A percentile compares a stretch with the other conserved stretches of the same genome.
Evolutionary conservation across 1,140 invertebrate genomes (phyloP).

Genomic region (Venturia canescens): DNA sequence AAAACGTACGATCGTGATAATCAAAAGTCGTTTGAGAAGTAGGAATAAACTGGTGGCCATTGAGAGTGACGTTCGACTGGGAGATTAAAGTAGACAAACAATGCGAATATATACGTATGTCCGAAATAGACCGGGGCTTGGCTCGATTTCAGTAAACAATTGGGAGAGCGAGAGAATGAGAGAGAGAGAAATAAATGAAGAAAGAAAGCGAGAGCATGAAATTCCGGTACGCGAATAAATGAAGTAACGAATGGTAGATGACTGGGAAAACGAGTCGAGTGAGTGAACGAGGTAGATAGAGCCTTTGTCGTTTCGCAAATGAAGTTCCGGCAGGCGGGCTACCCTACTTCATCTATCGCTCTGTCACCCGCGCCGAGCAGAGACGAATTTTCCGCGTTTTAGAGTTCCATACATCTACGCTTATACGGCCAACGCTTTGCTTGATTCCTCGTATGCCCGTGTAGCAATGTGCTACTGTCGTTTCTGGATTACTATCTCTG

Average conservation of each 20-base stretch:
- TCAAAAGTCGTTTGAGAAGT: background rate
- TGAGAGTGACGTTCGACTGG: background rate
- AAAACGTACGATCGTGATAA: background rate
- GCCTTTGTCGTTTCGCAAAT: conserved; percentile 46
- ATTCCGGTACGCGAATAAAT: conserved; percentile 32
- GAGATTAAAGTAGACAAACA: conserved; percentile 24
- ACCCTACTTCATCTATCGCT: conserved; percentile 44
- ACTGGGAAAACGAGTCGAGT: background rate
- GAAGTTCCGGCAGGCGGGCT: conserved; percentile 38
- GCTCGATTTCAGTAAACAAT: conserved; percentile 41
- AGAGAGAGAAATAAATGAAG: background rate
- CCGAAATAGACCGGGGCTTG: background rate
- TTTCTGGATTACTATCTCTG: conserved; percentile 39
- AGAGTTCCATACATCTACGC: conserved; percentile 13
- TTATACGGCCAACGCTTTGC: background rate
- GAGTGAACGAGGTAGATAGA: conserved; percentile 20
- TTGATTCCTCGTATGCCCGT: conserved; percentile 2
- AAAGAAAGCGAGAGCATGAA: background rate
- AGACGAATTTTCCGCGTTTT: conserved; percentile 42
- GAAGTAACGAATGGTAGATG: conserved; percentile 31
- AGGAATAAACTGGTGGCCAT: background rate
- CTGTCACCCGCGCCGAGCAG: conserved; percentile 29
- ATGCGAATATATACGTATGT: conserved; percentile 5
- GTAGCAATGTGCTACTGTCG: conserved; percentile 6
- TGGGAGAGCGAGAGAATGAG: background rate